Evolutionary conservation across 2,888 invertebrate species (phyloP).

Genomic region (Allygus modestus): DNA sequence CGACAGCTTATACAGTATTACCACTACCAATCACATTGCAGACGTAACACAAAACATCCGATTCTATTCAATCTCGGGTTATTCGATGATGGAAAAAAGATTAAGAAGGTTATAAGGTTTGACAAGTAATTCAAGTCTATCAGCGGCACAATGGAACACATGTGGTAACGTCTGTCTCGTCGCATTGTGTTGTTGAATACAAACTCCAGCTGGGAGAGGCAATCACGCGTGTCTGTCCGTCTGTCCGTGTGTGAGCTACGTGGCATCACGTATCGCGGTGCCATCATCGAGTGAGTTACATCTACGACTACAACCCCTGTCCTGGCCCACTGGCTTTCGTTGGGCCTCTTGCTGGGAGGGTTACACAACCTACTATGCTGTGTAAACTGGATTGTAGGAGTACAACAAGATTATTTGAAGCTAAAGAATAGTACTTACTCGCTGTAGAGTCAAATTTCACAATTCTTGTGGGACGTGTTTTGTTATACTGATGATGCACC

Average conservation of each 20-base stretch:
- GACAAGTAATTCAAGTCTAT: conserved; percentile 37
- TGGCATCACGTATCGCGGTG: conserved; percentile 17
- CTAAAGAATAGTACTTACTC: too few relatives aligned
- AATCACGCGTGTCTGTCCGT: conserved; percentile 16
- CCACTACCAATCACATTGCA: too few relatives aligned
- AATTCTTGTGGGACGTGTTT: too few relatives aligned
- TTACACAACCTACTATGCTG: too few relatives aligned
- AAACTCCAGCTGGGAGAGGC: conserved; percentile 17
- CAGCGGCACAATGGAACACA: conserved; percentile 20
- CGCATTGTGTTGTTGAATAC: conserved; percentile 31
- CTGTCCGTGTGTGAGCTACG: background rate
- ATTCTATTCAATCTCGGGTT: conserved; percentile 11
- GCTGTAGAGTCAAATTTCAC: too few relatives aligned
- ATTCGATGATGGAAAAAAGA: background rate
- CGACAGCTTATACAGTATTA: too few relatives aligned
- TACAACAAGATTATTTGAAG: too few relatives aligned
- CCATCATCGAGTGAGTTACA: background rate
- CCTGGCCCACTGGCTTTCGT: background rate
- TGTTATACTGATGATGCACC: too few relatives aligned
- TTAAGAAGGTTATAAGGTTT: background rate
- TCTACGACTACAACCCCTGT: background rate
- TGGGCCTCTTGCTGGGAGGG: too few relatives aligned
- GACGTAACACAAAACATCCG: too few relatives aligned
- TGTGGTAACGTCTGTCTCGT: background rate
- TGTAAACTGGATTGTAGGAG: too few relatives aligned